Conservation (phyloP, 2,113 vertebrate genomes). For the Pachyramphus minor region DNA sequence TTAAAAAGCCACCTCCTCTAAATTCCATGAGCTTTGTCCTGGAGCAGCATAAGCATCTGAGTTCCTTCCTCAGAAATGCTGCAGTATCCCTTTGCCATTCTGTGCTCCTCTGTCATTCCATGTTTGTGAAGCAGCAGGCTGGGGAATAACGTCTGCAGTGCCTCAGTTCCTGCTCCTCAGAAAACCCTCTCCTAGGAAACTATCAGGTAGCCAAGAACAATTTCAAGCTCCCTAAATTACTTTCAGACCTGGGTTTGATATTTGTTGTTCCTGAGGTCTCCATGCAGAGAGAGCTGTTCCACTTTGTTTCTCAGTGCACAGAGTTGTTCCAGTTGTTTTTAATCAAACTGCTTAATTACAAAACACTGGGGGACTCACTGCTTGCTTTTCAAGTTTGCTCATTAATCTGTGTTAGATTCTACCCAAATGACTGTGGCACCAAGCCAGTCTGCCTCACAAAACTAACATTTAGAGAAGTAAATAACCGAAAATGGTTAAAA, state of each 20-base stretch:
- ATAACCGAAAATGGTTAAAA: slow-evolving; percentile 63
- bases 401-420: slow-evolving; percentile 62
- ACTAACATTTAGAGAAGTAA: slow-evolving; percentile 59
- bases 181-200: not conserved
- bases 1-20: not conserved
- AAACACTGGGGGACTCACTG: slow-evolving; percentile 48
- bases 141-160: not conserved
- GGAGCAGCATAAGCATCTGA: not conserved
- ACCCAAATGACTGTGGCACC: slow-evolving; percentile 41
- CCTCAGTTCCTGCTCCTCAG: not conserved
- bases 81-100: not conserved
- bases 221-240: not conserved
- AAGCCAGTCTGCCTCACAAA: slow-evolving; percentile 44
- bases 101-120: not conserved
- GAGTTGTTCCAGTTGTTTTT: slow-evolving; percentile 52
- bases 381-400: slow-evolving; percentile 51
- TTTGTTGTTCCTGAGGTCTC: not conserved
- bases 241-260: not conserved
- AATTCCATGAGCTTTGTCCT: not conserved
- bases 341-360: slow-evolving; percentile 65
- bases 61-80: not conserved
- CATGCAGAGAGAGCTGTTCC: not conserved
- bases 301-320: not conserved
- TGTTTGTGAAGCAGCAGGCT: not conserved
- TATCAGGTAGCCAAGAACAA: not conserved